Evolutionary conservation across 2,888 invertebrate species (phyloP).

Genomic region (Cabera pusaria): DNA sequence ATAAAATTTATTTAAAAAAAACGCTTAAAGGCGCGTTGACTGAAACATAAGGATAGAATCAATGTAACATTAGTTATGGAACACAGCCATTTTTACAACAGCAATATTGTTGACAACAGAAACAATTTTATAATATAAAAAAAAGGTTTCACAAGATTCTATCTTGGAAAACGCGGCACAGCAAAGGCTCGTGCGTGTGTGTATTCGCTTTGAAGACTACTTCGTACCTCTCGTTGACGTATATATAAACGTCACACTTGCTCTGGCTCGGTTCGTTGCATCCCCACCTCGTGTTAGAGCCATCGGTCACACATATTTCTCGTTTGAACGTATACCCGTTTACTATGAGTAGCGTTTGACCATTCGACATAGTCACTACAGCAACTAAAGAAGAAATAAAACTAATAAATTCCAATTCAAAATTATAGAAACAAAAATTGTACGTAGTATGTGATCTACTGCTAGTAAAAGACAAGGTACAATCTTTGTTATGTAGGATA

Average conservation of each 20-base stretch:
- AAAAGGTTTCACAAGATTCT: slow-evolving; percentile 56
- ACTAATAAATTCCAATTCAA: too few relatives aligned
- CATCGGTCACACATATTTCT: slow-evolving; percentile 47
- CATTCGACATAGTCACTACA: slow-evolving; percentile 60
- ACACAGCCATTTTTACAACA: too few relatives aligned
- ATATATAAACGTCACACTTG: slow-evolving; percentile 59
- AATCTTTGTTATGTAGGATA: too few relatives aligned
- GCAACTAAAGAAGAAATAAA: slow-evolving; percentile 57
- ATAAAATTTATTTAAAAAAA: too few relatives aligned
- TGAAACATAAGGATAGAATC: too few relatives aligned
- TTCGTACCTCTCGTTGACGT: slow-evolving; percentile 62
- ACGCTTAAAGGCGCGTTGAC: too few relatives aligned
- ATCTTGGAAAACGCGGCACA: slow-evolving; percentile 59
- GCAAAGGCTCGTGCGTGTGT: slow-evolving; percentile 62
- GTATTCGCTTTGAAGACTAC: slow-evolving; percentile 51
- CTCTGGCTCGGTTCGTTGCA: slow-evolving; percentile 56
- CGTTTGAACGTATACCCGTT: slow-evolving; percentile 66
- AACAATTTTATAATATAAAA: too few relatives aligned
- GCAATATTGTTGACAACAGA: too few relatives aligned
- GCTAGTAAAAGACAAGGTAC: too few relatives aligned
- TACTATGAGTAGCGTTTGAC: slow-evolving; percentile 59
- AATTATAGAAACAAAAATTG: too few relatives aligned
- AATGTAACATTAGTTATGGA: too few relatives aligned
- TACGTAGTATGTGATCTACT: too few relatives aligned
- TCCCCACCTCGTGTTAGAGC: slow-evolving; percentile 53